Percentiles rank a stretch among this genome's conserved stretches.
Conservation (phyloP, 2,888 invertebrate genomes). For the Alviniconcha strummeri region DNA sequence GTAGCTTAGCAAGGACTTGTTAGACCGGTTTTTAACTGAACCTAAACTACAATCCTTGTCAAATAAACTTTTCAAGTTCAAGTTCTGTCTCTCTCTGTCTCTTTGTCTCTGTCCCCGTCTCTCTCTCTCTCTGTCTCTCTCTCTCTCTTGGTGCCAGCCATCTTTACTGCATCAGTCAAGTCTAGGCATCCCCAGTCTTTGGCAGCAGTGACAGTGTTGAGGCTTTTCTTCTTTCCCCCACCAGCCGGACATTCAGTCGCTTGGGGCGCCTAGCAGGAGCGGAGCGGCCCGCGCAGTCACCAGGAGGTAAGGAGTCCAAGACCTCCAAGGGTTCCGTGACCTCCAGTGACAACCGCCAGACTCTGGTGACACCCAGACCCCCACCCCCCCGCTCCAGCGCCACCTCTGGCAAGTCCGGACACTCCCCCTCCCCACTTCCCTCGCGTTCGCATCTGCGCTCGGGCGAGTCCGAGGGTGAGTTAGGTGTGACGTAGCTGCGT, state of each 20-base stretch:
- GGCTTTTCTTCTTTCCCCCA: background rate
- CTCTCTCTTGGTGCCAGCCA: too few species aligned
- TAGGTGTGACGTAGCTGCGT: too few species aligned
- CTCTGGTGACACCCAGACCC: slow-evolving; percentile 21
- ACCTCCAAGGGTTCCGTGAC: slow-evolving; percentile 45
- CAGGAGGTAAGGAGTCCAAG: slow-evolving; percentile 44
- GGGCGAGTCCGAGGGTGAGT: slow-evolving; percentile 33
- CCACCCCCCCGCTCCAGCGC: slow-evolving; percentile 23
- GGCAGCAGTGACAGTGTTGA: too few species aligned
- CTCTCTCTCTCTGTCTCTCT: background rate
- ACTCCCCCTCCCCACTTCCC: slow-evolving; percentile 20
- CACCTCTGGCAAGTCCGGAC: slow-evolving; percentile 16
- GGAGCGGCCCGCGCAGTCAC: slow-evolving; percentile 43
- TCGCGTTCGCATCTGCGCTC: slow-evolving; percentile 28
- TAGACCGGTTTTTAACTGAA: too few species aligned
- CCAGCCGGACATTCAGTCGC: slow-evolving; percentile 56
- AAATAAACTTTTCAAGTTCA: too few species aligned
- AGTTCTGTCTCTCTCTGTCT: background rate
- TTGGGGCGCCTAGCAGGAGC: slow-evolving; percentile 60
- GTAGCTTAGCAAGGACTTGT: too few species aligned
- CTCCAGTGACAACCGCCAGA: slow-evolving; percentile 18
- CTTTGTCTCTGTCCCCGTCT: background rate
- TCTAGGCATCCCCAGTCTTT: too few species aligned
- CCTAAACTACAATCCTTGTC: too few species aligned
- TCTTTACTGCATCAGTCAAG: too few species aligned